A percentile compares a stretch with the other conserved stretches of the same genome.
phyloP scores from a whole-genome alignment of 2,113 vertebrate species.

The Pycnonotus jocosus region DNA sequence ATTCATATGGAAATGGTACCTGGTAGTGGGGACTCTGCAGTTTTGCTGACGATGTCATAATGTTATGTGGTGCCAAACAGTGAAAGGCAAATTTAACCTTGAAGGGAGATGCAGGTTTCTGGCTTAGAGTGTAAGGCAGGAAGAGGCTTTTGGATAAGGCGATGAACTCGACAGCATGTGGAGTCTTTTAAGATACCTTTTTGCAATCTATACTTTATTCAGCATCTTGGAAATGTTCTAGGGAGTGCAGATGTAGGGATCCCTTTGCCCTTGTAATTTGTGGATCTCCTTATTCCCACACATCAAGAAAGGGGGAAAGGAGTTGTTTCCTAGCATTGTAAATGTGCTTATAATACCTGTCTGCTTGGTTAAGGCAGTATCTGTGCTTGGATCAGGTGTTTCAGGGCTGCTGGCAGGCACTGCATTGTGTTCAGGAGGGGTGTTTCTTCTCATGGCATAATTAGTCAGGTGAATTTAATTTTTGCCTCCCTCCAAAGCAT shows the following conservation, averaged over 20 bases:
- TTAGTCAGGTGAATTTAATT: neutral
- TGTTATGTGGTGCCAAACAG: neutral
- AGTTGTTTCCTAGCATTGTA: neutral
- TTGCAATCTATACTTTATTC: neutral
- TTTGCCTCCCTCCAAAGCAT: neutral
- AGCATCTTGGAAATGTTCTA: neutral
- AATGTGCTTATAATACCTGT: neutral
- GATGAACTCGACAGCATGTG: neutral
- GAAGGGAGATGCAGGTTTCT: neutral
- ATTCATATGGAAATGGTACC: neutral
- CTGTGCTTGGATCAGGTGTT: fast-evolving
- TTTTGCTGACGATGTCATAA: neutral
- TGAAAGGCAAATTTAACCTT: neutral
- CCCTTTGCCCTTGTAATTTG: neutral
- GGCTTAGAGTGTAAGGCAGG: neutral
- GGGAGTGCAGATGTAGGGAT: neutral
- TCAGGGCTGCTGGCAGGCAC: neutral
- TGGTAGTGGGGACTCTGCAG: neutral
- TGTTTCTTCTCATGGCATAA: neutral
- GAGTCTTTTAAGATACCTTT: neutral
- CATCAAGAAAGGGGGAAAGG: neutral
- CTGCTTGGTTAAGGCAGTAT: neutral
- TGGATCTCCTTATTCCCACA: neutral
- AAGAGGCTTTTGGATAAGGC: neutral
- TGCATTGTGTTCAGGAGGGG: neutral